Conservation (phyloP, 2,888 invertebrate species). For the Hydroisotoma schaefferi region DNA sequence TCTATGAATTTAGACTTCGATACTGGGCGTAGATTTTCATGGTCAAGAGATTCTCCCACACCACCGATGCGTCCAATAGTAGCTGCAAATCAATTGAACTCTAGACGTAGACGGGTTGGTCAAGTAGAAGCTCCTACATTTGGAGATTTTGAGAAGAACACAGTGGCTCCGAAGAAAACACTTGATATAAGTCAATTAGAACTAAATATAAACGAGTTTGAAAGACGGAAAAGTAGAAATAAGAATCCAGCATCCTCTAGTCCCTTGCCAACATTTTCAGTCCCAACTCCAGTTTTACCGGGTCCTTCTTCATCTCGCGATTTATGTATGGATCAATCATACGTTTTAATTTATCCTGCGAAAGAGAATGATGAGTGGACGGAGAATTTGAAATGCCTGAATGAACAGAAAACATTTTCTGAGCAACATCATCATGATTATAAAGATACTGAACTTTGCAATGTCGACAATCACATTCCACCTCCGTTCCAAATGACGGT, state of each 20-base stretch:
- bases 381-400: too few species aligned
- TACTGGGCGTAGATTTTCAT: constrained; percentile 33
- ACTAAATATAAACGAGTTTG: constrained; percentile 28
- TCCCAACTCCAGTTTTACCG: too few species aligned
- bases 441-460: constrained; percentile 1
- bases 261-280: too few species aligned
- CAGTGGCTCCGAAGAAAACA: not conserved
- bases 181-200: constrained; percentile 19
- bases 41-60: constrained; percentile 1
- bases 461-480: not conserved
- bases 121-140: constrained; percentile 36
- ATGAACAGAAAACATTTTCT: too few species aligned
- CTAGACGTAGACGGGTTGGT: constrained; percentile 34
- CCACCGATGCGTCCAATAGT: constrained; percentile 3
- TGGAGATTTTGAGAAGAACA: constrained; percentile 7
- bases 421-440: too few species aligned
- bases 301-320: too few species aligned
- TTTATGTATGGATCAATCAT: too few species aligned
- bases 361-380: too few species aligned
- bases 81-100: constrained; percentile 15
- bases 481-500: not conserved
- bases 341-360: too few species aligned
- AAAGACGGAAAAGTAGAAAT: constrained; percentile 29
- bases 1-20: constrained; percentile 46
- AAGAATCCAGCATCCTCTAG: not conserved